Evolutionary conservation across 2,888 invertebrate species (phyloP), one percentile per base, ranked within the genome.

Genomic region (Amblyjoppa proteus): DNA sequence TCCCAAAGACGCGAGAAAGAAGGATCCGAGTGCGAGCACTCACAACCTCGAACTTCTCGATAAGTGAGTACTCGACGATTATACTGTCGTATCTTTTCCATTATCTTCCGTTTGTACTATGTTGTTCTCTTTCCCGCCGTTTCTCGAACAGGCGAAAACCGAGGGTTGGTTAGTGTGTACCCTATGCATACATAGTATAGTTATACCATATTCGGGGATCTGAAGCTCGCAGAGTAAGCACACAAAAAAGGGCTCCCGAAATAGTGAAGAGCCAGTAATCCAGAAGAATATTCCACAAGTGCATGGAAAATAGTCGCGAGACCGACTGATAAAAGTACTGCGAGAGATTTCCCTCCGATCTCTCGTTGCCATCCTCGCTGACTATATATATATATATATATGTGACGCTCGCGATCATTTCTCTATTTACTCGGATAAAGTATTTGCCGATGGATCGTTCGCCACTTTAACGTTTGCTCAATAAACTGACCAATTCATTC

Each of bases 1-100:
- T 85, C 90, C 90, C 20, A 90, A 91, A 88, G 90, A 91, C 76
- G 90, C 90, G 49, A 88, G 89, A 70, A 90, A 89, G 76, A 90
- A 90, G 81, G 88, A 90, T 56, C 90, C 90, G 66, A 87, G 79
- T 64, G 90, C 90, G 61, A 90, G 89, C 76, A 89, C 90, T 31
- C 90, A 90, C 86, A 90, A 90, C 87, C 87, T 90, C 49, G 90
- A 90, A 64, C 87, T 91, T 25, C 88, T 91, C 79, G 90, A 91
- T 80, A 90, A 87, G 90, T 90, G 87, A 85, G 87, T 78, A 51
- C n/a, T 1, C 61, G 25, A 38, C 61, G 38, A 71, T 28, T 28
- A n/a, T 56, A 31, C 56, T 56, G 9, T 41, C 68, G n/a, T 69
- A 53, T 66, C 7, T 13, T n/a, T 49, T 25, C 66, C 49, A 38